phyloP scores from a whole-genome alignment of 2,113 vertebrate genomes.

The Salminus brasiliensis region DNA sequence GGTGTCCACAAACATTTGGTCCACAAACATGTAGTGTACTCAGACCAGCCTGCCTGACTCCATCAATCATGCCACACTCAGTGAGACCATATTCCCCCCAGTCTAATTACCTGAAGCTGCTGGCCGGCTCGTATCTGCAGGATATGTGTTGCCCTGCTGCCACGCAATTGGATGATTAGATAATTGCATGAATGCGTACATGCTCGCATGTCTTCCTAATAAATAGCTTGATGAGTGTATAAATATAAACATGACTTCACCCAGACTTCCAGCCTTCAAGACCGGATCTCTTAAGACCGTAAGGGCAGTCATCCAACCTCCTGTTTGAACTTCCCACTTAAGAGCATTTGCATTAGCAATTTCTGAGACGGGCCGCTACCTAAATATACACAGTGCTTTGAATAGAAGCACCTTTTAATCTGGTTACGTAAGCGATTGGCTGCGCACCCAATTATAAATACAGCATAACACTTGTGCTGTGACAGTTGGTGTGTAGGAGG shows the following conservation, averaged over 20 bases:
- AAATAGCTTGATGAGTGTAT: no score
- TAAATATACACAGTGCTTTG: slow-evolving; percentile 2
- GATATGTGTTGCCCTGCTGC: no score
- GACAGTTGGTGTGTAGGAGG: slow-evolving; percentile 55
- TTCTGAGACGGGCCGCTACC: not conserved
- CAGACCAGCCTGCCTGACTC: no score
- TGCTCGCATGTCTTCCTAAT: no score
- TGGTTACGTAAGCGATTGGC: slow-evolving; percentile 24
- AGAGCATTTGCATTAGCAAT: not conserved
- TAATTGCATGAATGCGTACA: no score
- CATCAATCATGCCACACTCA: no score
- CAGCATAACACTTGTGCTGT: slow-evolving; percentile 46
- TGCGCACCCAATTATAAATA: slow-evolving; percentile 44
- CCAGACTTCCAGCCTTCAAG: not conserved
- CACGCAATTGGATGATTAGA: no score
- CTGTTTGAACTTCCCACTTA: not conserved
- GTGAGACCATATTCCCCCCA: no score
- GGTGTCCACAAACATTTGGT: no score
- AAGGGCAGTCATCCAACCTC: not conserved
- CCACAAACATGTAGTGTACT: no score
- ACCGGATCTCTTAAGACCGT: not conserved
- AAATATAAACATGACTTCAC: not conserved
- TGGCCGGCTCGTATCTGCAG: no score
- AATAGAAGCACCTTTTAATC: slow-evolving; percentile 32
- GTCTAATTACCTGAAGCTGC: no score